Percentiles rank a stretch among this genome's conserved stretches.
These are phyloP conservation scores for Meliscaeva auricollis DNA, from an alignment of 2,888 invertebrate genomes.

Conservation along the genomic window DNA sequence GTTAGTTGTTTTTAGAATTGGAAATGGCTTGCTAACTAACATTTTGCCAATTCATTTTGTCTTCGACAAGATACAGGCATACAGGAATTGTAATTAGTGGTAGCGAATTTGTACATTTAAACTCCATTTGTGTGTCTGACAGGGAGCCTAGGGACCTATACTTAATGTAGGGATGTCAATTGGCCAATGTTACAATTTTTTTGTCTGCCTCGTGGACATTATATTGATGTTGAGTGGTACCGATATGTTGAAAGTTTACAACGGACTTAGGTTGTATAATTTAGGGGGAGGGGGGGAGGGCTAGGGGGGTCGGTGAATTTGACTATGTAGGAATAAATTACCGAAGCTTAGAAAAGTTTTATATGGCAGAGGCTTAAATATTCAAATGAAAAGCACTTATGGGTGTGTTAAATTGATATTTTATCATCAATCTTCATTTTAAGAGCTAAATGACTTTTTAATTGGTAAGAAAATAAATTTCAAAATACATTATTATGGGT, in stretches of 20 bases:
- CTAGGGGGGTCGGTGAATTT: too few species aligned
- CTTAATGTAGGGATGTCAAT: neutral
- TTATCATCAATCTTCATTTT: too few species aligned
- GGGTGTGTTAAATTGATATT: too few species aligned
- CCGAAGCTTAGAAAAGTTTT: neutral
- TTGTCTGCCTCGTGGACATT: neutral
- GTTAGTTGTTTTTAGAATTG: neutral
- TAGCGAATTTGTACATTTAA: constrained; percentile 21
- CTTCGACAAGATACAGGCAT: neutral
- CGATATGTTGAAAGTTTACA: constrained; percentile 1
- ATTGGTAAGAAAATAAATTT: too few species aligned
- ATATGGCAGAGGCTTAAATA: too few species aligned
- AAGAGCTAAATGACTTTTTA: too few species aligned
- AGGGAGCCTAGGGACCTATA: neutral
- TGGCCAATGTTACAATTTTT: neutral
- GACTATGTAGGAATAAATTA: neutral
- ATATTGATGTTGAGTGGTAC: constrained; percentile 18
- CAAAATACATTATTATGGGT: too few species aligned
- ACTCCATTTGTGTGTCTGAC: constrained; percentile 43
- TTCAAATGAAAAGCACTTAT: too few species aligned
- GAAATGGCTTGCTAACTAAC: constrained; percentile 8
- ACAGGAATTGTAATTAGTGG: constrained; percentile 50
- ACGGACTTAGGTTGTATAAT: neutral
- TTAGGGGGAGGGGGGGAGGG: too few species aligned
- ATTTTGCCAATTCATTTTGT: constrained; percentile 35